These are phyloP conservation scores for Chloropsis cyanopogon DNA, from an alignment of 2,113 vertebrate genomes.

Conservation along the genomic window DNA sequence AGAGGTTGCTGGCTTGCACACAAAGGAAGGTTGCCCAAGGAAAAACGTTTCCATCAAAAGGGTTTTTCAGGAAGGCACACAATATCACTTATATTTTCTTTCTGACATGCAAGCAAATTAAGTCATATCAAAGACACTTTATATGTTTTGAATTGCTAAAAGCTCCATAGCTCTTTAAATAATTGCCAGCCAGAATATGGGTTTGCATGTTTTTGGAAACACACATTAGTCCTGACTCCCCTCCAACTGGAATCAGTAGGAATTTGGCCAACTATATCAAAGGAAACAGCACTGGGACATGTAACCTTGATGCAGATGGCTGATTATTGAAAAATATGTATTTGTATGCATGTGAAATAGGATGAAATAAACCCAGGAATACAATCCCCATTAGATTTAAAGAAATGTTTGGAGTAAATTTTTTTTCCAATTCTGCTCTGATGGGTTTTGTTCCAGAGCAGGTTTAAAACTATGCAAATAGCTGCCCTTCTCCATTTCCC, in stretches of 20 bases:
- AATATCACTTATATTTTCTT: neutral
- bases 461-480: neutral
- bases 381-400: neutral
- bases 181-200: neutral
- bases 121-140: slow-evolving; percentile 9
- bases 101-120: neutral
- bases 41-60: neutral
- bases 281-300: neutral
- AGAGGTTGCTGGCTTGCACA: neutral
- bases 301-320: slow-evolving; percentile 16
- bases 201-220: neutral
- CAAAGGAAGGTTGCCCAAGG: neutral
- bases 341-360: neutral
- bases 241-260: slow-evolving; percentile 4
- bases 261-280: slow-evolving; percentile 30
- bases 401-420: neutral
- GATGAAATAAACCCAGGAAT: neutral
- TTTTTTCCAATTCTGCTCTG: neutral
- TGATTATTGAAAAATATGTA: slow-evolving; percentile 18
- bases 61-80: neutral
- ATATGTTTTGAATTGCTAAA: neutral
- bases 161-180: neutral
- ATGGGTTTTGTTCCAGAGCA: neutral
- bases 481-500: neutral
- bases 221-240: neutral